These are phyloP conservation scores for Toxostoma redivivum DNA, from an alignment of 2,113 vertebrate species.

Conservation along the genomic window DNA sequence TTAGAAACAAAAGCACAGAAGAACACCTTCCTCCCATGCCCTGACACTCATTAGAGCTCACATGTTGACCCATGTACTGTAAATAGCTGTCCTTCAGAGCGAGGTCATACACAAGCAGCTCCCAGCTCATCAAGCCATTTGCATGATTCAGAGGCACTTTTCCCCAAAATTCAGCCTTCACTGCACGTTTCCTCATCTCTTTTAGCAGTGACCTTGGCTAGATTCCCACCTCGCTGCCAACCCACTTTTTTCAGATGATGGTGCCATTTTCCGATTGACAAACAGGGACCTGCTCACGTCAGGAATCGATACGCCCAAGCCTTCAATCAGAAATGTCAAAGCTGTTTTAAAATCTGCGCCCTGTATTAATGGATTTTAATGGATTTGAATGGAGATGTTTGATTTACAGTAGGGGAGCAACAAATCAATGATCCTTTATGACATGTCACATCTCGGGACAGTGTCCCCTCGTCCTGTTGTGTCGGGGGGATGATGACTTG, in stretches of 20 bases:
- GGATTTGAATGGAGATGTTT: not conserved
- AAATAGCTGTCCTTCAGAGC: slow-evolving; percentile 43
- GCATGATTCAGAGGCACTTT: not conserved
- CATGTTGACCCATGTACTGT: not conserved
- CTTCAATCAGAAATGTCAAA: not conserved
- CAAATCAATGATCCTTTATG: slow-evolving; percentile 10
- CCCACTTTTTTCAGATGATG: not conserved
- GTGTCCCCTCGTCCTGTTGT: not conserved
- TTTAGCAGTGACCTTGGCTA: slow-evolving; percentile 5
- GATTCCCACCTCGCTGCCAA: not conserved
- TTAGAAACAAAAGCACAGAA: not conserved
- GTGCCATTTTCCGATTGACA: not conserved
- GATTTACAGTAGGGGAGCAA: slow-evolving; percentile 2
- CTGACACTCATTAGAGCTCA: not conserved
- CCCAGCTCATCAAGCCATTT: not conserved
- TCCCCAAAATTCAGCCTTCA: not conserved
- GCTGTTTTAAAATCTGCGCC: not conserved
- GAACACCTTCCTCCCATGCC: not conserved
- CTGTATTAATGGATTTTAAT: not conserved
- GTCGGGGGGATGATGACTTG: not conserved
- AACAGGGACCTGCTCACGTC: not conserved
- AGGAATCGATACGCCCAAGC: not conserved
- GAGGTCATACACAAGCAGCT: not conserved
- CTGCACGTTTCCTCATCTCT: not conserved
- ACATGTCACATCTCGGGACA: not conserved